Conservation (phyloP, 2,113 vertebrate species). For the Anarrhichthys ocellatus region DNA sequence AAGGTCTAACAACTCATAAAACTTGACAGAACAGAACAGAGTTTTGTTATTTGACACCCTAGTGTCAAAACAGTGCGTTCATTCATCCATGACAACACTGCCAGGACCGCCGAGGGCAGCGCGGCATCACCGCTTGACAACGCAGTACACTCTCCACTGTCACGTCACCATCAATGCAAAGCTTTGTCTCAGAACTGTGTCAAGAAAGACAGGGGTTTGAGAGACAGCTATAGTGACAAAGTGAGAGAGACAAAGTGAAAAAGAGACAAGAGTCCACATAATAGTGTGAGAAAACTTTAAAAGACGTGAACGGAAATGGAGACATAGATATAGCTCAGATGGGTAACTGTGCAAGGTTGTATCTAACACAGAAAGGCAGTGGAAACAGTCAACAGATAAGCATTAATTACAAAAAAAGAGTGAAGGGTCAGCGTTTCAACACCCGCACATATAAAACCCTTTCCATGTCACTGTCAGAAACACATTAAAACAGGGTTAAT, state of each 20-base stretch:
- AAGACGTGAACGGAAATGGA: conserved; percentile 7
- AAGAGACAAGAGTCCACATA: not conserved
- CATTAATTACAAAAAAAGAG: too few relatives aligned
- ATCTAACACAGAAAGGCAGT: not conserved
- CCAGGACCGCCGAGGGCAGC: conserved; percentile 73
- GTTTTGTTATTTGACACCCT: conserved; percentile 69
- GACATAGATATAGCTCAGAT: not conserved
- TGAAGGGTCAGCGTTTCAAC: conserved; percentile 19
- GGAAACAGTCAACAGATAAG: not conserved
- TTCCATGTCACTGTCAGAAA: not conserved
- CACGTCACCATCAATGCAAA: conserved; percentile 72
- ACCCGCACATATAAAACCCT: conserved; percentile 23
- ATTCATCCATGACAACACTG: conserved; percentile 75
- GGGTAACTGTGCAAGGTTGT: not conserved
- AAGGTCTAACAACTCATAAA: conserved; percentile 51
- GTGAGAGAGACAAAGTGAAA: conserved; percentile 29
- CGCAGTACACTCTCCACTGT: conserved; percentile 59
- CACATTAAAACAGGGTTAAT: conserved; percentile 25
- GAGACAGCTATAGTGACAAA: conserved; percentile 35
- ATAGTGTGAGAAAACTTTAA: not conserved
- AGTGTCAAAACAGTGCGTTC: conserved; percentile 70
- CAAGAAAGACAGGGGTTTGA: conserved; percentile 43
- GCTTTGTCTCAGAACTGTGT: conserved; percentile 64
- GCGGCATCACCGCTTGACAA: conserved; percentile 62
- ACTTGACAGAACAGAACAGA: conserved; percentile 52